These are phyloP conservation scores for Eublepharis macularius DNA, from an alignment of 2,113 vertebrate species.

Conservation along the genomic window DNA sequence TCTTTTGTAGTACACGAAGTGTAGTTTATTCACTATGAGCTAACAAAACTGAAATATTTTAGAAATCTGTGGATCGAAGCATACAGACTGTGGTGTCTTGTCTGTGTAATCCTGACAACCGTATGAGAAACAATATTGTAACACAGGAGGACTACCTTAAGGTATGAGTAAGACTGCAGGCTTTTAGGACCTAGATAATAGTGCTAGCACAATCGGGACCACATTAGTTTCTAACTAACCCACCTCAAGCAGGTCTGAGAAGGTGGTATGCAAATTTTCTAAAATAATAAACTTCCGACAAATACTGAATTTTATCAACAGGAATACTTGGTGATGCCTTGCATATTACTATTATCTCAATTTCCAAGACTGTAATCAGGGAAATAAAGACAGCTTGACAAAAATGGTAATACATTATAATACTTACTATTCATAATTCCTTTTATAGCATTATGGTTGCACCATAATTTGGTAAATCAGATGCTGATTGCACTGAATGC, in stretches of 20 bases:
- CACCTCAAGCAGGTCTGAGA: too few species aligned
- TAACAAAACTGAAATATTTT: constrained; percentile 62
- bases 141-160: constrained; percentile 75
- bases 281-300: background rate
- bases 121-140: constrained; percentile 68
- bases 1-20: background rate
- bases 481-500: background rate
- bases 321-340: background rate
- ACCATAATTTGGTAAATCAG: constrained; percentile 2
- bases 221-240: background rate
- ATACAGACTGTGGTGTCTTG: constrained; percentile 80
- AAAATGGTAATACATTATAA: background rate
- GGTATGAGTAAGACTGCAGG: constrained; percentile 62
- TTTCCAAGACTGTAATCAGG: background rate
- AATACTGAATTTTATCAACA: background rate
- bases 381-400: background rate
- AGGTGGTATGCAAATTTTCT: too few species aligned
- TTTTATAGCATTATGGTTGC: background rate
- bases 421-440: background rate
- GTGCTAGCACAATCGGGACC: too few species aligned
- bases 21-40: background rate
- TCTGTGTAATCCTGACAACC: constrained; percentile 74
- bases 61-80: constrained; percentile 81
- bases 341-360: background rate
- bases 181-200: background rate